Conservation (phyloP, 2,797 vertebrate genomes). For the Lacerta agilis region DNA sequence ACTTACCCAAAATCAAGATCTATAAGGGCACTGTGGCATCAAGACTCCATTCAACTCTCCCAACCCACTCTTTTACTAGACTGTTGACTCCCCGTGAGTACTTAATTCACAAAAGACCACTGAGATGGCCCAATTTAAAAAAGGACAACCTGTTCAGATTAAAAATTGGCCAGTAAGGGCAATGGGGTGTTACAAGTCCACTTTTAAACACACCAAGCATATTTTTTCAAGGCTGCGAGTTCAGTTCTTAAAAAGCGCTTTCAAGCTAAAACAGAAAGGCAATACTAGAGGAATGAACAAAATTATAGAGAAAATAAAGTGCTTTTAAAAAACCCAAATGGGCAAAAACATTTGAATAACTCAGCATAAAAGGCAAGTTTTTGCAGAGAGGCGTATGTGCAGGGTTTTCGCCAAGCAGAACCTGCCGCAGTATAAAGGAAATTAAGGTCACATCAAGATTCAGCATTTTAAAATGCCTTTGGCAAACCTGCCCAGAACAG, state of each 20-base stretch:
- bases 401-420: neutral
- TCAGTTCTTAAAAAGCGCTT: conserved; percentile 2
- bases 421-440: neutral
- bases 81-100: neutral
- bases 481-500: neutral
- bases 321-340: neutral
- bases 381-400: neutral
- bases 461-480: neutral
- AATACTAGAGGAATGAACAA: neutral
- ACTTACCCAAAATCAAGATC: neutral
- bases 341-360: neutral
- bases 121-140: neutral
- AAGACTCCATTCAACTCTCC: neutral
- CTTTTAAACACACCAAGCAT: neutral
- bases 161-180: neutral
- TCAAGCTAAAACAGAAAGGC: conserved; percentile 13
- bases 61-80: neutral
- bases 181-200: neutral
- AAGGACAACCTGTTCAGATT: neutral
- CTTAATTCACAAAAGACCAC: neutral
- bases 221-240: neutral
- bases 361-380: conserved; percentile 5
- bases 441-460: conserved; percentile 4
- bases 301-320: conserved; percentile 25
- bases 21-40: conserved; percentile 23